phyloP scores from a whole-genome alignment of 2,797 vertebrate genomes.

The Antrozous pallidus region DNA sequence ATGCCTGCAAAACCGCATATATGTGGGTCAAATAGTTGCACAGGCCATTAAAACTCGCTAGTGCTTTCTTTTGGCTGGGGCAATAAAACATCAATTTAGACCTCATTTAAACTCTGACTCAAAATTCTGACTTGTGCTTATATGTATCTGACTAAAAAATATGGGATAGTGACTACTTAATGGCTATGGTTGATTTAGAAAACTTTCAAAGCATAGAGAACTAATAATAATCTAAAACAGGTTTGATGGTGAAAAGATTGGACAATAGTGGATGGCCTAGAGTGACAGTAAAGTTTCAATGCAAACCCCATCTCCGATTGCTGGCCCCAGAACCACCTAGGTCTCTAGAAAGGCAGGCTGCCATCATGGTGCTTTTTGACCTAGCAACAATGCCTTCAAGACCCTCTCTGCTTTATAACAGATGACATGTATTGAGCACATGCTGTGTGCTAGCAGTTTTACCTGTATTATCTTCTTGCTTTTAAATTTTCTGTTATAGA shows the following conservation, averaged over 20 bases:
- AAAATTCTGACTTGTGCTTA: not conserved
- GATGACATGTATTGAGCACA: not conserved
- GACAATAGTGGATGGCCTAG: not conserved
- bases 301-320: not conserved
- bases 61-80: not conserved
- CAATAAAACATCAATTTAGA: not conserved
- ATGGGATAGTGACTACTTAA: not conserved
- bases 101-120: not conserved
- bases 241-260: not conserved
- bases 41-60: not conserved
- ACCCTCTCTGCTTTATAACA: not conserved
- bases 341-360: not conserved
- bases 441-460: not conserved
- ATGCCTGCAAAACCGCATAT: not conserved
- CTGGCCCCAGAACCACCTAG: not conserved
- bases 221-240: not conserved
- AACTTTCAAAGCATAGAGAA: not conserved
- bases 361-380: not conserved
- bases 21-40: not conserved
- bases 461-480: not conserved
- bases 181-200: not conserved
- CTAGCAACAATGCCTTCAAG: not conserved
- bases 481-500: not conserved
- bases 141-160: not conserved
- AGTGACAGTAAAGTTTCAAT: not conserved